Evolutionary conservation across 2,113 vertebrate species (phyloP).

Genomic region (Ochotona curzoniae): DNA sequence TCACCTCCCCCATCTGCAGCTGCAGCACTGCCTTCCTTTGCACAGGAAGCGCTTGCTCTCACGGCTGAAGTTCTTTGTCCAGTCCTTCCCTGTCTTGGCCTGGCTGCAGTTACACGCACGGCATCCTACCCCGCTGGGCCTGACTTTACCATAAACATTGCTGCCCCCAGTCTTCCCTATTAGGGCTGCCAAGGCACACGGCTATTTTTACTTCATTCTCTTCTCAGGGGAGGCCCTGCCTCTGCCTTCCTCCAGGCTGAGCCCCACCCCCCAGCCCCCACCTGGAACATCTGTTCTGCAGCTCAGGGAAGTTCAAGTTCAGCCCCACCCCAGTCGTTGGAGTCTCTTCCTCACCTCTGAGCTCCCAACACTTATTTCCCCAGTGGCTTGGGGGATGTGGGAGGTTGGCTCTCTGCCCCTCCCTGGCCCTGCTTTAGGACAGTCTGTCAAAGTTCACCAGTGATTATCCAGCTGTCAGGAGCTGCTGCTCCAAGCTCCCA

Average conservation of each 20-base stretch:
- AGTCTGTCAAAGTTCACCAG: too few species aligned
- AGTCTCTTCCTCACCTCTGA: constrained; percentile 6
- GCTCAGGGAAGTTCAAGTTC: constrained; percentile 7
- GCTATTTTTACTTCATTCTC: constrained; percentile 73
- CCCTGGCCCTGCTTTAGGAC: background rate
- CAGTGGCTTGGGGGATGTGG: background rate
- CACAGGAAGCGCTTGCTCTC: background rate
- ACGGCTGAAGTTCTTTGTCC: background rate
- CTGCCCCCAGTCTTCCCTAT: constrained; percentile 70
- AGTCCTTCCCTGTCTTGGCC: background rate
- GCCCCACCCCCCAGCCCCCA: background rate
- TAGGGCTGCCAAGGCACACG: constrained; percentile 63
- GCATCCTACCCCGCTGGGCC: background rate
- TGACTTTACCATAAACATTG: constrained; percentile 62
- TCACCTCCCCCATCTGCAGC: background rate
- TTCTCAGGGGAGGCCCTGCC: background rate
- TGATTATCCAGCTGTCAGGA: too few species aligned
- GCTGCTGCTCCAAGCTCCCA: background rate
- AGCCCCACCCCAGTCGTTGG: background rate
- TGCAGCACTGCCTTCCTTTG: background rate
- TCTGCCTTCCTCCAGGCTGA: constrained; percentile 14
- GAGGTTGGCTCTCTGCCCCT: background rate
- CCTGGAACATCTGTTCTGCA: constrained; percentile 34
- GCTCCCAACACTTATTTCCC: background rate
- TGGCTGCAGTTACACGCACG: background rate